A percentile compares a stretch with the other conserved stretches of the same genome.
Evolutionary conservation across 2,113 vertebrate species (phyloP).

Genomic region (Neogale vison): DNA sequence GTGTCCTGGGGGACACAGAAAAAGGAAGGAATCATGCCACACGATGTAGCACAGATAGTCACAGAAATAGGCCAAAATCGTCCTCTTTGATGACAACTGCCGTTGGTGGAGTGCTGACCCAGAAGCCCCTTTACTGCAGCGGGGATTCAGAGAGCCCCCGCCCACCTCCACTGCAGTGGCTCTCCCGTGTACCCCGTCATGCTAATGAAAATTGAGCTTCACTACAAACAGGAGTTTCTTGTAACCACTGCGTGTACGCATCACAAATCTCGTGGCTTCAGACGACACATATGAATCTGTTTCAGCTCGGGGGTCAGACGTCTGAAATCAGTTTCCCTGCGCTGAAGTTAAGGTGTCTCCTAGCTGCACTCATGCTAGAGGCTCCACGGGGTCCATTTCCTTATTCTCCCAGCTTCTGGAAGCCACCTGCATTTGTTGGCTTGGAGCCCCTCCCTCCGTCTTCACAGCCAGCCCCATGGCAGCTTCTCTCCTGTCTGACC

Average conservation of each 20-base stretch:
- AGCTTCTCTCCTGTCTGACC: neutral
- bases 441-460: neutral
- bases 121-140: neutral
- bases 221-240: neutral
- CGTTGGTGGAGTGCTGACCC: neutral
- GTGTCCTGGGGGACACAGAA: no score
- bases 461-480: neutral
- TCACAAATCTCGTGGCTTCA: neutral
- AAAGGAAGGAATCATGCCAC: neutral
- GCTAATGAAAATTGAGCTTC: neutral
- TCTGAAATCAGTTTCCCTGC: neutral
- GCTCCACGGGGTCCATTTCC: fast-evolving
- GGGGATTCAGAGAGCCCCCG: neutral
- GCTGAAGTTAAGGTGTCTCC: fast-evolving
- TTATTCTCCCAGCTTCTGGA: neutral
- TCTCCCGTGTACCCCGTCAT: fast-evolving
- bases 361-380: neutral
- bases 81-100: no score
- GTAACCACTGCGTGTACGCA: neutral
- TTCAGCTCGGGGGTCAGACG: neutral
- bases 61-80: neutral
- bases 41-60: fast-evolving
- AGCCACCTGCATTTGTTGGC: fast-evolving
- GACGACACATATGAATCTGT: no score
- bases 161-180: neutral